A percentile compares a stretch with the other conserved stretches of the same genome.
phyloP scores from a whole-genome alignment of 2,888 invertebrate genomes.

The Cosmia pyralina region DNA sequence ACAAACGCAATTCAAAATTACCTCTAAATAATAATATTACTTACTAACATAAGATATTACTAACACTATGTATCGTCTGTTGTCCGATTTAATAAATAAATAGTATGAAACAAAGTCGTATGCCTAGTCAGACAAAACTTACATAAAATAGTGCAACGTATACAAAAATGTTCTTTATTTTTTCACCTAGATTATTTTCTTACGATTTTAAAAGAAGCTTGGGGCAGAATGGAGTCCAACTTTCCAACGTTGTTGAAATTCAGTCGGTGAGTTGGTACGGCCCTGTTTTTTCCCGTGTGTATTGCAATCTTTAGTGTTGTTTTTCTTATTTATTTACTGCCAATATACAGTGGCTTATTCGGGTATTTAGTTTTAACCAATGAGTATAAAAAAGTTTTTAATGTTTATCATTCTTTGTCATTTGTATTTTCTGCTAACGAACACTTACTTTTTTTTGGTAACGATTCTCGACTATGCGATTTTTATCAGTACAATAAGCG shows the following conservation, averaged over 20 bases:
- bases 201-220: slow-evolving; percentile 53
- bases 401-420: not conserved
- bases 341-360: slow-evolving; percentile 37
- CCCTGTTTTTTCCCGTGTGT: slow-evolving; percentile 59
- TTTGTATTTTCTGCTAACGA: not conserved
- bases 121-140: too few relatives aligned
- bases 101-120: too few relatives aligned
- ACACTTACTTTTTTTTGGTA: not conserved
- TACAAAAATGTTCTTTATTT: slow-evolving; percentile 26
- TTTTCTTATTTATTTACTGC: slow-evolving; percentile 50
- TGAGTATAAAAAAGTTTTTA: not conserved
- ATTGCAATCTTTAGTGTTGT: slow-evolving; percentile 64
- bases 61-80: too few relatives aligned
- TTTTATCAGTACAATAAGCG: not conserved
- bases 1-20: too few relatives aligned
- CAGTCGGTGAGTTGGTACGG: slow-evolving; percentile 25
- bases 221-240: slow-evolving; percentile 46
- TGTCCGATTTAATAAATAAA: too few relatives aligned
- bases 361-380: not conserved
- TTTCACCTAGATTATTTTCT: slow-evolving; percentile 56
- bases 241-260: slow-evolving; percentile 60
- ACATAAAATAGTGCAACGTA: not conserved
- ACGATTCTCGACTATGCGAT: not conserved
- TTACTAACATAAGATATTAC: too few relatives aligned
- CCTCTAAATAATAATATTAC: too few relatives aligned